phyloP scores from a whole-genome alignment of 2,888 invertebrate genomes.

The Osedax frankpressi region DNA sequence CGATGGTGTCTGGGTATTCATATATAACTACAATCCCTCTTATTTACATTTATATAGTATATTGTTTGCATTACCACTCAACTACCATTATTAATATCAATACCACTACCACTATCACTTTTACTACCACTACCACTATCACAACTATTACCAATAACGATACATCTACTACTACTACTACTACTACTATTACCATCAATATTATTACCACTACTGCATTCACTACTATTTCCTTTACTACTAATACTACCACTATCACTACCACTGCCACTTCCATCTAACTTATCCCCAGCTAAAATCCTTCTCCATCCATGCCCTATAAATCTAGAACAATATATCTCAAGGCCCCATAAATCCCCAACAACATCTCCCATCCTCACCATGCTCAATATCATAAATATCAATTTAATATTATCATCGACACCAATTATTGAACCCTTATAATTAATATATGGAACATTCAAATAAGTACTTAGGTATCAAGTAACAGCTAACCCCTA shows the following conservation, averaged over 20 bases:
- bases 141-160: neutral
- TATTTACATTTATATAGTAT: neutral
- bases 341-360: neutral
- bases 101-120: neutral
- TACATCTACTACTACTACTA: slow-evolving; percentile 18
- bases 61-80: neutral
- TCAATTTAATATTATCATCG: too few relatives aligned
- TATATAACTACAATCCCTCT: too few relatives aligned
- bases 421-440: too few relatives aligned
- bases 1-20: too few relatives aligned
- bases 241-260: neutral
- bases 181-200: slow-evolving; percentile 23
- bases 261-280: slow-evolving; percentile 52
- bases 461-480: too few relatives aligned
- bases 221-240: slow-evolving; percentile 20
- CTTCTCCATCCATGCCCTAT: neutral
- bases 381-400: too few relatives aligned
- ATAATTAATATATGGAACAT: too few relatives aligned
- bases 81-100: neutral
- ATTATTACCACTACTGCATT: slow-evolving; percentile 23
- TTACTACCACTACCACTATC: neutral
- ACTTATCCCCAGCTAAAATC: slow-evolving; percentile 54
- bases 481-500: too few relatives aligned
- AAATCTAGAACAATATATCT: neutral
- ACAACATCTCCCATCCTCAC: too few relatives aligned